Base-by-base conservation (phyloP, 1,140 invertebrate genomes). In the Ctenoplectra terminalis region DNA sequence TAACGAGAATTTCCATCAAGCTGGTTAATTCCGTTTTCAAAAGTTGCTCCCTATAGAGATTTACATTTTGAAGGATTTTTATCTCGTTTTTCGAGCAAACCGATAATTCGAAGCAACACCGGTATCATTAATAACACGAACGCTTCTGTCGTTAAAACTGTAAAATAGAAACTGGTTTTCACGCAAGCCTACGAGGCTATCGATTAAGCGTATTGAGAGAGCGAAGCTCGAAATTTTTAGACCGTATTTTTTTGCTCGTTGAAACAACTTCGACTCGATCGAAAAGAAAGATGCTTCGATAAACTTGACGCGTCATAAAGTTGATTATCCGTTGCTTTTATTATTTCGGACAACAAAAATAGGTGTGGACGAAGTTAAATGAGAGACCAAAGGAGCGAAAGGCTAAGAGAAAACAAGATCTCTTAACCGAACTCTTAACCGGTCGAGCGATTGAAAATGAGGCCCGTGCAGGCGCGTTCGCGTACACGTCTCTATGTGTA, bases 381-480 rank as follows among this genome's bases (percentile, higher is more conserved):
- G 64, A 58, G 50, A 63, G 64, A 34, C 17, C 26, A 58, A 69
- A 73, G 72, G 64, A 73, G 60, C 72, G 71, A 52, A 34, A 50
- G 20, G 29, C n/a, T 34, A 34, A 67, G 43, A 85, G 67, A 85
- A 77, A 85, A 72, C 54, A 48, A 77, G 56, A 78, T 85, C 54
- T 69, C 29, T 5, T 9, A 40, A 9, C 40, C 40, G 78, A 82
- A 78, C 64, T 71, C 60, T 71, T 37, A 58, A 71, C 46, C 66
- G 73, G 58, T 84, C 71, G 75, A 15, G 70, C 52, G 70, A 63
- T 82, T 69, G 72, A 78, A 86, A 85, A 86, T 85, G 72, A 58
- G 74, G 63, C 48, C 15, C 46, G 46, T 34, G n/a, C 23, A 29
- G 5, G 15, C 63, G 37, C 37, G n/a, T 17, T n/a, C 23, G 37